A percentile compares a stretch with the other conserved stretches of the same genome.
phyloP scores from a whole-genome alignment of 2,113 vertebrate genomes.

The Paramisgurnus dabryanus region DNA sequence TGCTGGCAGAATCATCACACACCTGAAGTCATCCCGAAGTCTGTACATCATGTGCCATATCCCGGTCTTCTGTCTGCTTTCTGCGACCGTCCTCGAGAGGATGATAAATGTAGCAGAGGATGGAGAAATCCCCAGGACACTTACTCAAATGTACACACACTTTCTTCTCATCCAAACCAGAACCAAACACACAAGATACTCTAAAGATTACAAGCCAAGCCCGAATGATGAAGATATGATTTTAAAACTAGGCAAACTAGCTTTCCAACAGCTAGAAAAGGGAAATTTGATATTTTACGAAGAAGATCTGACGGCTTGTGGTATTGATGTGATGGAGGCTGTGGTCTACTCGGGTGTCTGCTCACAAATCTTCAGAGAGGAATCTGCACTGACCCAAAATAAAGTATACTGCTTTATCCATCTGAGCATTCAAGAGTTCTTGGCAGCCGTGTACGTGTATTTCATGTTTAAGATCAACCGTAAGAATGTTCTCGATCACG shows the following conservation, averaged over 20 bases:
- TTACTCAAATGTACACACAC: constrained; percentile 53
- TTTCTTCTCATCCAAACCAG: constrained; percentile 47
- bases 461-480: constrained; percentile 30
- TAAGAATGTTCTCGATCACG: constrained; percentile 13
- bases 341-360: constrained; percentile 49
- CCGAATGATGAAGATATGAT: constrained; percentile 29
- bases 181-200: constrained; percentile 46
- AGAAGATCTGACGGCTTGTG: constrained; percentile 44
- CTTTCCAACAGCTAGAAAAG: constrained; percentile 35
- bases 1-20: constrained; percentile 40
- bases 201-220: neutral
- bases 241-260: constrained; percentile 41
- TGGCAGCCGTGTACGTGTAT: constrained; percentile 42
- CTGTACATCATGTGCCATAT: constrained; percentile 56
- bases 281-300: constrained; percentile 46
- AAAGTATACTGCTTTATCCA: constrained; percentile 51
- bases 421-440: constrained; percentile 50
- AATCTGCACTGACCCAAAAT: constrained; percentile 36
- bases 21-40: constrained; percentile 47
- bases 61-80: constrained; percentile 50
- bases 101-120: constrained; percentile 25
- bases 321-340: constrained; percentile 36
- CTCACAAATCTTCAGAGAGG: constrained; percentile 48
- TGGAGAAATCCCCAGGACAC: constrained; percentile 46
- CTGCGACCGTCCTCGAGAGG: constrained; percentile 36